Evolutionary conservation across 2,888 invertebrate genomes (phyloP), one percentile per base, ranked within the genome.

Genomic region (Bursaphelenchus okinawaensis): DNA sequence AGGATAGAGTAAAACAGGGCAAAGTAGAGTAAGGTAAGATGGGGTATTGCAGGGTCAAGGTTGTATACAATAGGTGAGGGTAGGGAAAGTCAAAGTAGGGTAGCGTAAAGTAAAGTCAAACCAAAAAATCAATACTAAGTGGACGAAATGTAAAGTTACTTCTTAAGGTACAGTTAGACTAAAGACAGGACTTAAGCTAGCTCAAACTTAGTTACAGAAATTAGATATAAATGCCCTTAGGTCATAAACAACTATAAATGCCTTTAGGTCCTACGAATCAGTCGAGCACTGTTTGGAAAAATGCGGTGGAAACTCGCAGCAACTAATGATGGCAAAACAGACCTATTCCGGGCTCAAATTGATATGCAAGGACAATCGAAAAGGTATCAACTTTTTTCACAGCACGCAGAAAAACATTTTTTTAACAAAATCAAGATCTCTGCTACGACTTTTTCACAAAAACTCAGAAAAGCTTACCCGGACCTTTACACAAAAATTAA

Each of bases 341-440:
- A 76, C 74, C 23, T 72, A 72, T 55, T 55, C 72, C 19, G 72
- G 72, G 4, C 58, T 72, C 9, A 54, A 65, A 31, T 72, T 72
- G 52, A 72, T 72, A 24, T 72, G 72, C 63, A 75, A 68, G 55
- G 74, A 72, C 22, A 52, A 52, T 9, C 56, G 64, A 55, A 56
- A 67, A 55, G 75, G 72, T 75, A 24, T 24, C 57, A 8, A n/a
- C 16, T 12, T 40, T n/a, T 4, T 40, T 3, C 2, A 4, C 40
- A 1, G 6, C 16, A 40, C 40, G n/a, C n/a, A n/a, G 52, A 61
- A 16, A 20, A 20, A 22, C 12, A 16, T 9, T 50, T 54, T 0
- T 57, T 27, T 27, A 4, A 1, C n/a, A 16, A 3, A 12, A 12
- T 16, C 1, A 40, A 6, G n/a, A 40, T 4, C n/a, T 12, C 8